phyloP scores from a whole-genome alignment of 2,888 invertebrate species.

The Clanis bilineata region DNA sequence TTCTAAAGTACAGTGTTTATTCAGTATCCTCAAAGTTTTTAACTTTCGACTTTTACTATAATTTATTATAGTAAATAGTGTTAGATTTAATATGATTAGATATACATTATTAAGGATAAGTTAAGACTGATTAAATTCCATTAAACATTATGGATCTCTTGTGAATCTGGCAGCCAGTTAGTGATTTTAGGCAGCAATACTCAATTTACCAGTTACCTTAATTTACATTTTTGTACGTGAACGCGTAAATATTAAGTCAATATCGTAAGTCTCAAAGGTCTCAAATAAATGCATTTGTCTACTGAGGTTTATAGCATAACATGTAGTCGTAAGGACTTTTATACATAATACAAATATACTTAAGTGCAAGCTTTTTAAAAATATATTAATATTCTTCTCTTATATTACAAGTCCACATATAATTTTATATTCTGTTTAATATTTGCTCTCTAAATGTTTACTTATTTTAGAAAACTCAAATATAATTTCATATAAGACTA shows the following conservation, averaged over 20 bases:
- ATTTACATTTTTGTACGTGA: conserved; percentile 35
- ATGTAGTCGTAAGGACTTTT: not conserved
- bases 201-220: conserved; percentile 38
- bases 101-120: not conserved
- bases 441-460: not conserved
- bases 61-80: not conserved
- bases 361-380: conserved; percentile 23
- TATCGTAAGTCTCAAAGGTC: conserved; percentile 20
- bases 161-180: conserved; percentile 25
- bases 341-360: conserved; percentile 17
- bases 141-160: conserved; percentile 36
- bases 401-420: too few species aligned
- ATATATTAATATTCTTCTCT: not conserved
- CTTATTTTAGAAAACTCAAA: not conserved
- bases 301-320: conserved; percentile 17
- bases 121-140: conserved; percentile 37
- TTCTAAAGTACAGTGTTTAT: not conserved
- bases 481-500: not conserved
- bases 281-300: conserved; percentile 21
- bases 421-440: not conserved
- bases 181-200: conserved; percentile 23
- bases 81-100: not conserved
- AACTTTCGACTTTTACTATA: not conserved
- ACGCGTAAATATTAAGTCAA: conserved; percentile 25
- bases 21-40: not conserved